Evolutionary conservation across 2,113 vertebrate species (phyloP).

Genomic region (Muntiacus muntjak): DNA sequence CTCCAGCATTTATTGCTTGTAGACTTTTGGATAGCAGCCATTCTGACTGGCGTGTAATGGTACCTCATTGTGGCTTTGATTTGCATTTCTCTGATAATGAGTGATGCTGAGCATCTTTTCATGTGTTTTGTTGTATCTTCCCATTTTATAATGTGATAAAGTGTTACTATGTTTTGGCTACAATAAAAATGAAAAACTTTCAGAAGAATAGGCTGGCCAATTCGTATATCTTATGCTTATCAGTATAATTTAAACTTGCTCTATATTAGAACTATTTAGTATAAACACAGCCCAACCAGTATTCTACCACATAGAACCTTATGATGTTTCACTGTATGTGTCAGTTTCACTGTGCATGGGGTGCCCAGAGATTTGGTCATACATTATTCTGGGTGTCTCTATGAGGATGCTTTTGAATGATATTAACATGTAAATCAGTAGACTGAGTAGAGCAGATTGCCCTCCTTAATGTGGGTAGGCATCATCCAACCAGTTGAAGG

Average conservation of each 20-base stretch:
- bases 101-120: no score
- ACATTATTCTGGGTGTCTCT: background rate
- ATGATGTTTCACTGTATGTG: background rate
- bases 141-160: background rate
- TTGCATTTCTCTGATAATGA: no score
- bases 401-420: background rate
- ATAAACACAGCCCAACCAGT: background rate
- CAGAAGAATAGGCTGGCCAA: background rate
- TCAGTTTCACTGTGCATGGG: background rate
- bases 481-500: background rate
- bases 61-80: no score
- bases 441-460: background rate
- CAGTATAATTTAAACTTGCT: background rate
- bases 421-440: background rate
- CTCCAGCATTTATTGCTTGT: no score
- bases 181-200: background rate
- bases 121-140: background rate
- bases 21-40: no score
- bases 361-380: background rate
- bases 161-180: background rate
- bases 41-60: no score
- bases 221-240: background rate
- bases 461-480: background rate
- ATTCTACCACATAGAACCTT: background rate
- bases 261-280: background rate